Percentiles rank a stretch among this genome's conserved stretches.
These are phyloP conservation scores for Sciurus niger DNA, from an alignment of 2,113 vertebrate genomes.

Conservation along the genomic window DNA sequence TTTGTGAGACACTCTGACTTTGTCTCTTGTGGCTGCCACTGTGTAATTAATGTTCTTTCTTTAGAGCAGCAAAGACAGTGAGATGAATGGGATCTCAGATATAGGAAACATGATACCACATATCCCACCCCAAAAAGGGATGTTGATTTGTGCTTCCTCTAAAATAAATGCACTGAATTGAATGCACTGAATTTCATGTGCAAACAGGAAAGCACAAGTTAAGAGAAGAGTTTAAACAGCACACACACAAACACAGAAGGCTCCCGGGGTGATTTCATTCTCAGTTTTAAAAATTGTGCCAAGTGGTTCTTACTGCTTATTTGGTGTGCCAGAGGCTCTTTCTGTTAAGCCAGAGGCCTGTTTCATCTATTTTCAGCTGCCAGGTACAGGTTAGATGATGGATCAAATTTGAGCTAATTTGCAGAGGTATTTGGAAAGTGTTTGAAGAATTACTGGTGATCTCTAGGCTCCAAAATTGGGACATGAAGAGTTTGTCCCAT, in stretches of 20 bases:
- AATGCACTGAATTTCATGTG: neutral
- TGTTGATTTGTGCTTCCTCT: neutral
- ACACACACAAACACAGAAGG: neutral
- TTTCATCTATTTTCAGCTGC: slow-evolving; percentile 43
- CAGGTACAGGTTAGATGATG: neutral
- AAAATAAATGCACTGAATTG: neutral
- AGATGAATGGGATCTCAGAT: neutral
- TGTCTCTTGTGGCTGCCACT: slow-evolving; percentile 7
- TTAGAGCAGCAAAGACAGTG: neutral
- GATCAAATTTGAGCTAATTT: slow-evolving; percentile 68
- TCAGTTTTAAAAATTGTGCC: neutral
- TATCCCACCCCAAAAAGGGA: neutral
- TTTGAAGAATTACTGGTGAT: slow-evolving; percentile 68
- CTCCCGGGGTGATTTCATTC: neutral
- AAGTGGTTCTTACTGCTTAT: neutral
- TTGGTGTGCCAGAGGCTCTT: neutral
- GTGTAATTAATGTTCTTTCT: slow-evolving; percentile 49
- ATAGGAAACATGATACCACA: neutral
- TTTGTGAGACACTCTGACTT: slow-evolving; percentile 48
- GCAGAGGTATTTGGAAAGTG: slow-evolving; percentile 34
- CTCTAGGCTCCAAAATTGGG: slow-evolving; percentile 1
- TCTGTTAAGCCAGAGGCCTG: neutral
- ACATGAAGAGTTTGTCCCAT: slow-evolving; percentile 9
- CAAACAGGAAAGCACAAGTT: neutral
- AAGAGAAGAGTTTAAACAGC: neutral